Evolutionary conservation across 1,140 invertebrate genomes (phyloP), one percentile per base, ranked within the genome.

Genomic region (Monomorium pharaonis): DNA sequence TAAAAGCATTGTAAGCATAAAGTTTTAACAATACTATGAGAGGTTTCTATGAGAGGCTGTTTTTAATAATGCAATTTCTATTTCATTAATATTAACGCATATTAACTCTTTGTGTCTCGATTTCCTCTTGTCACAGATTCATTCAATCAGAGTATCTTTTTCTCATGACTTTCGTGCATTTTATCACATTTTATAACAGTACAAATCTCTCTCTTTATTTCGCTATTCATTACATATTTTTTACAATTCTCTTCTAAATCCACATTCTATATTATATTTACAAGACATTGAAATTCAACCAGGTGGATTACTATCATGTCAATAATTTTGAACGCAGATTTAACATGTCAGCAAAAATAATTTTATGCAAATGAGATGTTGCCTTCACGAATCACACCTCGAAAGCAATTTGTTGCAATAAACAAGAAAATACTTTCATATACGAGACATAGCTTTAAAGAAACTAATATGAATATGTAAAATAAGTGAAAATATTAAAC

Each of bases 241-340:
- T 63, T 78, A 78, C 18, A 30, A 33, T 12, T 18, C 44, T 24
- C 30, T 2, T 33, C n/a, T 14, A 49, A 33, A 49, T 63, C 44
- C 44, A 78, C 27, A 3, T 21, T 42, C 27, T 14, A 47, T 24
- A 6, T 12, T 18, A 47, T 47, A 47, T 16, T n/a, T 60, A 21
- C 16, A 10, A 44, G n/a, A 63, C 14, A 30, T 6, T 49, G n/a
- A 51, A 63, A 49, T 49, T 21, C 60, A 14, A 78, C 44, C 58
- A 21, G 1, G 12, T 51, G 24, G 37, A 56, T 75, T 16, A 58
- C 30, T 24, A 4, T 33, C 18, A 0, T 63, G 75, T 78, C 58
- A 78, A 63, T 78, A 78, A 65, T 65, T 78, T 10, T 33, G 42
- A 77, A 63, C n/a, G 44, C 9, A 49, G 58, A n/a, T 51, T 78